Conservation (phyloP, 2,797 vertebrate genomes). For the Pterois miles region DNA sequence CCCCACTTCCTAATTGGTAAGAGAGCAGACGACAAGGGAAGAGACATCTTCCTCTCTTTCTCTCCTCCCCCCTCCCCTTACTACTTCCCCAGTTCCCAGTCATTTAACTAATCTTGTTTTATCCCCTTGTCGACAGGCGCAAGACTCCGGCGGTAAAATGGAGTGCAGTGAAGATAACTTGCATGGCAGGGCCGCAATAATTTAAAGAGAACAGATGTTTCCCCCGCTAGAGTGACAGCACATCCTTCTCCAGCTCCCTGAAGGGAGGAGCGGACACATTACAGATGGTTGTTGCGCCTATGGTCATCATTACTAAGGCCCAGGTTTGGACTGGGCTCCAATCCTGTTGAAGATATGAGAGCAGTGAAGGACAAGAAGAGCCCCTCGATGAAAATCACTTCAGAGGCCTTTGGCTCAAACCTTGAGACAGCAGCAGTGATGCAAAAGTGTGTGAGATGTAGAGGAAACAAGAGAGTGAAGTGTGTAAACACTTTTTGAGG, state of each 20-base stretch:
- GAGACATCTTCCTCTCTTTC: slow-evolving; percentile 38
- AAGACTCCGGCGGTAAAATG: slow-evolving; percentile 68
- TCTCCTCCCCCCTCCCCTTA: slow-evolving; percentile 13
- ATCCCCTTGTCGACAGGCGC: slow-evolving; percentile 72
- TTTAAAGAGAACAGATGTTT: slow-evolving; percentile 83
- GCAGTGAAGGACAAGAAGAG: slow-evolving; percentile 44
- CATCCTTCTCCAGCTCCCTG: slow-evolving; percentile 74
- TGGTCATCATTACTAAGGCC: slow-evolving; percentile 72
- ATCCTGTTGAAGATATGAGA: slow-evolving; percentile 46
- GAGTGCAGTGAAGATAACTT: slow-evolving; percentile 73
- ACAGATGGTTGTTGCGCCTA: slow-evolving; percentile 75
- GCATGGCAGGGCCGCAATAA: slow-evolving; percentile 72
- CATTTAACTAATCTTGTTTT: slow-evolving; percentile 82
- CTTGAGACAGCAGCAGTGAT: slow-evolving; percentile 33
- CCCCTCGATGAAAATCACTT: slow-evolving; percentile 25
- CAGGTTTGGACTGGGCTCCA: slow-evolving; percentile 51
- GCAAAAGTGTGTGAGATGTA: not conserved
- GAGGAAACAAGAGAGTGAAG: not conserved
- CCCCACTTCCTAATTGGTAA: slow-evolving; percentile 72
- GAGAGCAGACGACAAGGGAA: slow-evolving; percentile 59
- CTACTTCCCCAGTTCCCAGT: slow-evolving; percentile 67
- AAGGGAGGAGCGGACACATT: slow-evolving; percentile 68
- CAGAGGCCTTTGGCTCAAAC: slow-evolving; percentile 34
- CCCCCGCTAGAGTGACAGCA: slow-evolving; percentile 76
- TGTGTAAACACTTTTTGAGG: slow-evolving; percentile 2